These are phyloP conservation scores for Syngnathus floridae DNA, from an alignment of 2,113 vertebrate genomes.

Conservation along the genomic window DNA sequence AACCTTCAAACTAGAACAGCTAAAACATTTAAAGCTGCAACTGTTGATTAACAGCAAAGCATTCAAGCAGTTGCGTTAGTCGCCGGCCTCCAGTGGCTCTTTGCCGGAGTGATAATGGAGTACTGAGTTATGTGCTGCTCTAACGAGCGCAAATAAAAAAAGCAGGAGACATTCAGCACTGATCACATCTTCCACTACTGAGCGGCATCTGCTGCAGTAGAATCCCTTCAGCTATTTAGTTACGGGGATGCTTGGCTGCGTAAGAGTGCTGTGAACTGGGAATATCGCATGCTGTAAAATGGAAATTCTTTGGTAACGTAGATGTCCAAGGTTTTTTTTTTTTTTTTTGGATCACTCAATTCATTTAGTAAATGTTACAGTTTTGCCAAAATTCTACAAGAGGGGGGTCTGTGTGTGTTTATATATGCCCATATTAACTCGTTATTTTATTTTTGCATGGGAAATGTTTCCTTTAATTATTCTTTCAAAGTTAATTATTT, in stretches of 20 bases:
- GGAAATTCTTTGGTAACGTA: slow-evolving; percentile 82
- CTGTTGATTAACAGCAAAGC: slow-evolving; percentile 20
- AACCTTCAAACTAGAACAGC: neutral
- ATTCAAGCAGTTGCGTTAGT: neutral
- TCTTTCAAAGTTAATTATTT: no score
- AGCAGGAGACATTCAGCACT: slow-evolving; percentile 64
- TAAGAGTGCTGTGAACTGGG: slow-evolving; percentile 70
- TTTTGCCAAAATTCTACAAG: slow-evolving; percentile 37
- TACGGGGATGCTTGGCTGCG: slow-evolving; percentile 74
- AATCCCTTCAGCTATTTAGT: slow-evolving; percentile 77
- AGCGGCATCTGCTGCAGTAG: slow-evolving; percentile 75
- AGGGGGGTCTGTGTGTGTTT: no score
- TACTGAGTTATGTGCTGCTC: slow-evolving; percentile 67
- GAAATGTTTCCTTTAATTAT: no score
- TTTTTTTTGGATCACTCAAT: slow-evolving; percentile 71
- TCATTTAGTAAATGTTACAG: slow-evolving; percentile 75
- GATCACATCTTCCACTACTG: slow-evolving; percentile 7
- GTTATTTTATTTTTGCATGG: no score
- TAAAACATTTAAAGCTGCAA: slow-evolving; percentile 7
- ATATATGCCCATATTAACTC: no score
- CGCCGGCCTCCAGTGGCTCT: slow-evolving; percentile 29
- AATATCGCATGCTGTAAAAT: slow-evolving; percentile 82
- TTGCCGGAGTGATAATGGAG: slow-evolving; percentile 61
- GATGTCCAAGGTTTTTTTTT: slow-evolving; percentile 68
- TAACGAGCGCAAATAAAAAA: slow-evolving; percentile 83